phyloP scores from a whole-genome alignment of 2,113 vertebrate genomes.

The Albula goreensis region DNA sequence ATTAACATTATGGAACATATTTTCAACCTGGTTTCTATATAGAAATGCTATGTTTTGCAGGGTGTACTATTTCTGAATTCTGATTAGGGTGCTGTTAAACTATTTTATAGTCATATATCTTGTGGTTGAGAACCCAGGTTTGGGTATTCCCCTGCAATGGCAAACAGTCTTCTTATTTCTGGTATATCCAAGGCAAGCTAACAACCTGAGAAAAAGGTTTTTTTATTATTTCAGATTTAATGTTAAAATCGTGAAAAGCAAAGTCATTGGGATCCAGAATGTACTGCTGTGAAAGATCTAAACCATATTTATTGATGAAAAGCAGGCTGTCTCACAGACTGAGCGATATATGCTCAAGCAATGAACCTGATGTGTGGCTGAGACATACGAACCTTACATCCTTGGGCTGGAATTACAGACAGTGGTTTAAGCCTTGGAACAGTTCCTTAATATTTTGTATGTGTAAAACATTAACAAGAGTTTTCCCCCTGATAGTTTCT shows the following conservation, averaged over 20 bases:
- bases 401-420: slow-evolving; percentile 13
- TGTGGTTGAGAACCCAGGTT: no score
- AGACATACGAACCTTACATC: neutral
- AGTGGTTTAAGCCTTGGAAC: slow-evolving; percentile 9
- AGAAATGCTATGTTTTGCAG: neutral
- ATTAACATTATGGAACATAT: neutral
- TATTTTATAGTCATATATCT: neutral
- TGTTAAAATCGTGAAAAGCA: neutral
- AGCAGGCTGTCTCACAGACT: neutral
- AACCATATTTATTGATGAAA: slow-evolving; percentile 13
- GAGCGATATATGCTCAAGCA: slow-evolving; percentile 9
- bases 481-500: neutral
- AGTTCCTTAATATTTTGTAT: slow-evolving; percentile 2
- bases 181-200: no score
- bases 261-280: neutral
- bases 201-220: neutral
- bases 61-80: neutral
- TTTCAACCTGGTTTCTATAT: neutral
- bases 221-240: neutral
- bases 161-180: no score
- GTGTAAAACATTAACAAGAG: slow-evolving; percentile 18
- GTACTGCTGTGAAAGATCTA: neutral
- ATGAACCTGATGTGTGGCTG: slow-evolving; percentile 5
- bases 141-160: neutral
- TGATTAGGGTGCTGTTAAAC: neutral